Percentiles rank a stretch among this genome's conserved stretches.
Evolutionary conservation across 2,888 invertebrate genomes (phyloP).

Genomic region (Melanophora roralis): DNA sequence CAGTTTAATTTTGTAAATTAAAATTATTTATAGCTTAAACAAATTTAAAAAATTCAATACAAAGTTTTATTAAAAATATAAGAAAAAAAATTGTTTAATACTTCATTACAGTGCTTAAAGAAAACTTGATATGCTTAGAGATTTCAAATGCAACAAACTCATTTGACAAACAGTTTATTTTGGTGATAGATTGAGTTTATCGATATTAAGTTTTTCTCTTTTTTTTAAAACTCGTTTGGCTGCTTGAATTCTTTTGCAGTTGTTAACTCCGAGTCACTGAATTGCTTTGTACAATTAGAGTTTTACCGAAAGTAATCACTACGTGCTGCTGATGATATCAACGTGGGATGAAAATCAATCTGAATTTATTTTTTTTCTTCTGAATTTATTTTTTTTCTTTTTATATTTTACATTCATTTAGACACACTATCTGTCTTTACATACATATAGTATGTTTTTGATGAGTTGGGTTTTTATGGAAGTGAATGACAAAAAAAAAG

Average conservation of each 20-base stretch:
- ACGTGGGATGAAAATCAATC: constrained; percentile 62
- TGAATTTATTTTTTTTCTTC: constrained; percentile 23
- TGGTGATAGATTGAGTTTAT: neutral
- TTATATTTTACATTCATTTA: neutral
- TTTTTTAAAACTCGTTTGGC: neutral
- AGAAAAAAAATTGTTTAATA: too few species aligned
- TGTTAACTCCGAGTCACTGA: constrained; percentile 64
- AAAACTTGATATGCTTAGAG: neutral
- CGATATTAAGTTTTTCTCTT: too few species aligned
- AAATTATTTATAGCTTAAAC: too few species aligned
- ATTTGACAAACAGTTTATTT: neutral
- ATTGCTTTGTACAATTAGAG: constrained; percentile 64
- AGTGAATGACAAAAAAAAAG: neutral
- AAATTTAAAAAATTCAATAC: too few species aligned
- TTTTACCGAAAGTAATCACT: constrained; percentile 58
- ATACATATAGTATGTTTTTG: neutral
- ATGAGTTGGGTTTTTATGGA: neutral
- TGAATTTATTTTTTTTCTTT: neutral
- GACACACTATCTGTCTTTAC: too few species aligned
- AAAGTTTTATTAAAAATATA: too few species aligned
- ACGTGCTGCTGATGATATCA: constrained; percentile 60
- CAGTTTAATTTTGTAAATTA: too few species aligned
- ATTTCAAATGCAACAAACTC: neutral
- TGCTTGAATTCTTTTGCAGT: neutral
- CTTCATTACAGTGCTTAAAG: too few species aligned